A percentile compares a stretch with the other conserved stretches of the same genome.
These are phyloP conservation scores for Palythoa caribaeorum DNA, from an alignment of 92 coral and sea anemone species.

Conservation along the genomic window DNA sequence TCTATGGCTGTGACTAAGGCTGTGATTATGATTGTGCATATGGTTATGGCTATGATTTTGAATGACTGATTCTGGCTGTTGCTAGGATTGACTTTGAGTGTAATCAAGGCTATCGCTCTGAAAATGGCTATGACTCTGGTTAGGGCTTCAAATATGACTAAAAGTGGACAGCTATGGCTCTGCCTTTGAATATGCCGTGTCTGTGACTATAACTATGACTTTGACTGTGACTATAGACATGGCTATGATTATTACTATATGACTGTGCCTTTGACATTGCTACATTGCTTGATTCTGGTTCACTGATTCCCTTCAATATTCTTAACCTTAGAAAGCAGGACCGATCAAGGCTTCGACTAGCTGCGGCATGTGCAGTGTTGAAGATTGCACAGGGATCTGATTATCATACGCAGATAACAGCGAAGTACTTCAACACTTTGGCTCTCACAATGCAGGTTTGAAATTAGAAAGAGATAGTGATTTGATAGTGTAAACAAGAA, in stretches of 20 bases:
- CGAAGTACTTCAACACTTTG: constrained; percentile 79
- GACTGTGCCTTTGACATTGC: background rate
- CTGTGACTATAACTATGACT: no score
- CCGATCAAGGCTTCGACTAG: constrained; percentile 90
- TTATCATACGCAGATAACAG: constrained; percentile 77
- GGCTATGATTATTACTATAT: background rate
- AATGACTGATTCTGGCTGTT: no score
- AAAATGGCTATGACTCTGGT: no score
- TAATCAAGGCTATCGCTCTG: no score
- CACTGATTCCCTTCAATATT: background rate
- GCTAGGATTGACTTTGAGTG: no score
- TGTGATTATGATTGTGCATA: no score
- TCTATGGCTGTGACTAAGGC: no score
- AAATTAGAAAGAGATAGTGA: background rate
- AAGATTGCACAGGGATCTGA: constrained; percentile 84
- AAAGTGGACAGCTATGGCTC: no score
- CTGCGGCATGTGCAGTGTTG: constrained; percentile 91
- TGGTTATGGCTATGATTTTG: no score
- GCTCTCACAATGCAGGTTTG: constrained; percentile 89
- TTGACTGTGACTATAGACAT: background rate
- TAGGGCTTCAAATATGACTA: no score
- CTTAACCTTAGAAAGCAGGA: constrained; percentile 71
- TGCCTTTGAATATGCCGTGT: no score
- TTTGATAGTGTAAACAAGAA: background rate
- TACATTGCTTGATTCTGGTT: background rate